phyloP scores from a whole-genome alignment of 2,888 invertebrate genomes.

The Eustalomyia histrio region DNA sequence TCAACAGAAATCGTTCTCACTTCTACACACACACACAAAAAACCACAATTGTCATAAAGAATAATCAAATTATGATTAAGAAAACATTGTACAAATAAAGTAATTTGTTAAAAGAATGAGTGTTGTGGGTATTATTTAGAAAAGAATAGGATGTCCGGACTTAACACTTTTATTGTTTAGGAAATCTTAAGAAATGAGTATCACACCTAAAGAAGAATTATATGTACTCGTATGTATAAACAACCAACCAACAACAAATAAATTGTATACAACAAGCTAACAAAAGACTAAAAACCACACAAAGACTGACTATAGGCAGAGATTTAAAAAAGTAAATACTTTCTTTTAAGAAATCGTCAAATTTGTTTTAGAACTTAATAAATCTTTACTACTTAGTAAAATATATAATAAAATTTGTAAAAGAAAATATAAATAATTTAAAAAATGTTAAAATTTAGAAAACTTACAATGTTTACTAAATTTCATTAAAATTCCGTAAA shows the following conservation, averaged over 20 bases:
- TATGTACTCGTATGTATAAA: too few species aligned
- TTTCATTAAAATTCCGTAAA: too few species aligned
- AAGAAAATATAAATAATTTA: too few species aligned
- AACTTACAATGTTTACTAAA: too few species aligned
- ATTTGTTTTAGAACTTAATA: too few species aligned
- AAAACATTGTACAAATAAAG: constrained; percentile 33
- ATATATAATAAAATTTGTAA: too few species aligned
- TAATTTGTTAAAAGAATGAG: constrained; percentile 44
- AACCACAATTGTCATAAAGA: constrained; percentile 46
- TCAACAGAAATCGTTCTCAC: background rate
- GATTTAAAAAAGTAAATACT: background rate
- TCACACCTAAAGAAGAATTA: constrained; percentile 44
- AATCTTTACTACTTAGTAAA: too few species aligned
- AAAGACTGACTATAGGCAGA: background rate
- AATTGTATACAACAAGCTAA: background rate
- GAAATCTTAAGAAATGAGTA: constrained; percentile 25
- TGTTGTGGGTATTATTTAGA: constrained; percentile 38
- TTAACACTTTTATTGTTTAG: constrained; percentile 58
- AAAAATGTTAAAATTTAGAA: too few species aligned
- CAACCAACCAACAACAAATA: background rate
- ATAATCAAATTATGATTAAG: constrained; percentile 62
- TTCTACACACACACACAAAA: constrained; percentile 11
- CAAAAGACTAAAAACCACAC: constrained; percentile 4
- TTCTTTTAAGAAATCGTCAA: background rate
- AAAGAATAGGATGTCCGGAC: constrained; percentile 62